Conservation (phyloP, 2,888 invertebrate species). For the Drepanosiphum platanoidis region DNA sequence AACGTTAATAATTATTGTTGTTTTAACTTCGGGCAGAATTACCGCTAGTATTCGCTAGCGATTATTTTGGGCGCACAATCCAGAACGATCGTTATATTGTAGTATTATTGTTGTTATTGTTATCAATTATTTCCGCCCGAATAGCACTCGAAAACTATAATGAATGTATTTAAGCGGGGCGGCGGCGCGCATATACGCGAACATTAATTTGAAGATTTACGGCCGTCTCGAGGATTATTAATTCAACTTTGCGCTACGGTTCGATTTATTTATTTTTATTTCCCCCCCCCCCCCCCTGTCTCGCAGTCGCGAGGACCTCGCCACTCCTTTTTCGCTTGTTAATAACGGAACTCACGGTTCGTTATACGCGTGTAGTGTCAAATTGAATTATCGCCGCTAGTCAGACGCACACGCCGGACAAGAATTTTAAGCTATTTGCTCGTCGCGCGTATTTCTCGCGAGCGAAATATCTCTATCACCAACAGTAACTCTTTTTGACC, state of each 20-base stretch:
- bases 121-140: slow-evolving; percentile 4
- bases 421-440: slow-evolving; percentile 19
- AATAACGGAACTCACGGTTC: background rate
- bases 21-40: background rate
- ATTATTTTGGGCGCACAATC: background rate
- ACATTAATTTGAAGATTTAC: background rate
- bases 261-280: background rate
- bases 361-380: slow-evolving; percentile 2
- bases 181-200: background rate
- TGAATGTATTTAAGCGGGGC: background rate
- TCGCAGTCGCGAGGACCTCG: too few species aligned
- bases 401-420: slow-evolving; percentile 26
- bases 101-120: background rate
- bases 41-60: background rate
- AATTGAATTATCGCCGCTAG: slow-evolving; percentile 33
- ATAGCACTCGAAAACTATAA: background rate
- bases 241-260: background rate
- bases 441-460: slow-evolving; percentile 17
- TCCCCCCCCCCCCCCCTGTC: background rate
- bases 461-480: slow-evolving; percentile 27
- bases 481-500: slow-evolving; percentile 16
- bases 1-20: too few species aligned
- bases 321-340: too few species aligned
- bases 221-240: background rate
- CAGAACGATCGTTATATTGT: background rate